Conservation (phyloP, 1,140 invertebrate species). For the Drosophila hydei region DNA sequence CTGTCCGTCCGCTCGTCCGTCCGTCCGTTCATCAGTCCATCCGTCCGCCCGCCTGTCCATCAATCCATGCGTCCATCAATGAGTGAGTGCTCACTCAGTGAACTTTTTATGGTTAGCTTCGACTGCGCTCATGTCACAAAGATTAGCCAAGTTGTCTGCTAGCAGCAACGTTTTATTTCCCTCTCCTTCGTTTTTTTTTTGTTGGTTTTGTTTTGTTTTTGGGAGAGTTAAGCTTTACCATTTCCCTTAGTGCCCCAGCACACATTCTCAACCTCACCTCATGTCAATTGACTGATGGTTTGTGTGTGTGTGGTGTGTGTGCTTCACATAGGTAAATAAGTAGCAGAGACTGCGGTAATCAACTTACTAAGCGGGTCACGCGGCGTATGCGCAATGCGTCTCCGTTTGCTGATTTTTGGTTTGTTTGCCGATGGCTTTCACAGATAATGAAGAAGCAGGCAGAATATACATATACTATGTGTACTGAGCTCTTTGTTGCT, state of each 20-base stretch:
- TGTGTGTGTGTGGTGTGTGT: neutral
- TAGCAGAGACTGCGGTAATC: slow-evolving; percentile 29
- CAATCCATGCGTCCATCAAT: slow-evolving; percentile 21
- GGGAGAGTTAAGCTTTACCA: too few species aligned
- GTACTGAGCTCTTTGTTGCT: too few species aligned
- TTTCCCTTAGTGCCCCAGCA: neutral
- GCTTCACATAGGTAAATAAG: slow-evolving; percentile 31
- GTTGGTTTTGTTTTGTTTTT: too few species aligned
- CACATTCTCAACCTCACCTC: neutral
- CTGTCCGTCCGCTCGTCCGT: slow-evolving; percentile 14
- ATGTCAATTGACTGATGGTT: slow-evolving; percentile 24
- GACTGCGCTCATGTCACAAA: slow-evolving; percentile 40
- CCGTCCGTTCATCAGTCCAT: slow-evolving; percentile 9
- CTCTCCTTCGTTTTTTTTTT: neutral
- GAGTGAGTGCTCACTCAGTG: slow-evolving; percentile 18
- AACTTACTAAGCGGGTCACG: slow-evolving; percentile 49
- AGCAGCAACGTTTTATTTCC: slow-evolving; percentile 32
- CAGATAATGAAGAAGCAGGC: neutral
- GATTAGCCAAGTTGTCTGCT: slow-evolving; percentile 56
- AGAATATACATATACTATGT: too few species aligned
- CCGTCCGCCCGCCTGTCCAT: slow-evolving; percentile 4
- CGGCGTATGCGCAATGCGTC: slow-evolving; percentile 47
- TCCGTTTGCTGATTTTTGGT: slow-evolving; percentile 24
- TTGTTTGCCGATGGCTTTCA: slow-evolving; percentile 11
- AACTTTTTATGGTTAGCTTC: neutral